Conservation (phyloP, 2,888 invertebrate species). For the Mystacides longicornis region DNA sequence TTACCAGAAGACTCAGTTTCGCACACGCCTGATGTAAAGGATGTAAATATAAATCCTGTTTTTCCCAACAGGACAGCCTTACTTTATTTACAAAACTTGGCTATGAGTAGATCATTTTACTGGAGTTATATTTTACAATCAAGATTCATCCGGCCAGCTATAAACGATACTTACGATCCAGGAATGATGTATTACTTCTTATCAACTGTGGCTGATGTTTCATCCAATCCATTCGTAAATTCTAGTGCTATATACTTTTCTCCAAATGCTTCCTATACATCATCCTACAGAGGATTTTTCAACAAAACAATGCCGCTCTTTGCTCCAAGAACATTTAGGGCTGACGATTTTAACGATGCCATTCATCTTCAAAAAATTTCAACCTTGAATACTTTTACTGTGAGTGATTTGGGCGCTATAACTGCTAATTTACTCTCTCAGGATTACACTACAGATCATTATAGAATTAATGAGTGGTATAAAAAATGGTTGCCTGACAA, state of each 20-base stretch:
- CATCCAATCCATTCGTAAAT: conserved; percentile 85
- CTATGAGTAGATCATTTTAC: conserved; percentile 90
- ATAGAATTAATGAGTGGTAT: conserved; percentile 93
- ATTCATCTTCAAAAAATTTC: conserved; percentile 92
- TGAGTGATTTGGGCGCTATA: conserved; percentile 80
- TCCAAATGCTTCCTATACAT: conserved; percentile 88
- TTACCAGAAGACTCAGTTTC: conserved; percentile 80
- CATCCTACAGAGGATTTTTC: conserved; percentile 91
- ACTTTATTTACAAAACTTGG: conserved; percentile 92
- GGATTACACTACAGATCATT: conserved; percentile 88
- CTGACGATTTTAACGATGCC: conserved; percentile 93
- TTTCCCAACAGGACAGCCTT: conserved; percentile 91
- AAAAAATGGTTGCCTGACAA: conserved; percentile 85
- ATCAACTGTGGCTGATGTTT: conserved; percentile 91
- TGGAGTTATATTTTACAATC: conserved; percentile 93
- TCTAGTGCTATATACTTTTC: conserved; percentile 91
- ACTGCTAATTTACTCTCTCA: conserved; percentile 67
- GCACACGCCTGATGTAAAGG: conserved; percentile 87
- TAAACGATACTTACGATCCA: conserved; percentile 90
- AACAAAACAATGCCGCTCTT: conserved; percentile 92
- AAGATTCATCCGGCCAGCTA: conserved; percentile 80
- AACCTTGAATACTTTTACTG: conserved; percentile 84
- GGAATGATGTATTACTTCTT: conserved; percentile 98
- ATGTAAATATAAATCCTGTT: conserved; percentile 88
- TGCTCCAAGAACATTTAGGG: conserved; percentile 85